These are phyloP conservation scores for Cyprinella venusta DNA, from an alignment of 2,797 vertebrate species.

Conservation along the genomic window DNA sequence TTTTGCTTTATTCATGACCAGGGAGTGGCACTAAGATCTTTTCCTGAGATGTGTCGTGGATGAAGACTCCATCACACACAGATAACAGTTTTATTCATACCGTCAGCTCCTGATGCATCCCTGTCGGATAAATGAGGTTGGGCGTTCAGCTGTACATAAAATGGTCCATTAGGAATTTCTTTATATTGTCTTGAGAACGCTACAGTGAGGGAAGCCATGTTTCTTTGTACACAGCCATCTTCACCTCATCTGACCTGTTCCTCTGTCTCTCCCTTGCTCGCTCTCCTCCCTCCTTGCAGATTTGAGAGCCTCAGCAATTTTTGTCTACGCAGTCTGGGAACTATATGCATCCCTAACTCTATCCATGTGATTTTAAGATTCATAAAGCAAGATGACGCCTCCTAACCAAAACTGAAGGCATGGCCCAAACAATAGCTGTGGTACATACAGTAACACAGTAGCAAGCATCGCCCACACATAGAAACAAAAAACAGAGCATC, in stretches of 20 bases:
- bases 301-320: constrained; percentile 67
- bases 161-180: constrained; percentile 1
- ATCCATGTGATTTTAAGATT: neutral
- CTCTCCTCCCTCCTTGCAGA: constrained; percentile 64
- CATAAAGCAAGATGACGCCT: constrained; percentile 14
- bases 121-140: neutral
- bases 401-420: neutral
- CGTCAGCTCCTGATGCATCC: neutral
- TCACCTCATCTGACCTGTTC: constrained; percentile 63
- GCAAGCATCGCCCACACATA: neutral
- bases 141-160: constrained; percentile 6
- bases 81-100: neutral
- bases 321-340: constrained; percentile 53
- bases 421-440: neutral
- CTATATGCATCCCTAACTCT: neutral
- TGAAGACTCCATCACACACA: neutral
- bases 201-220: neutral
- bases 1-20: neutral
- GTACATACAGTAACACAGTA: neutral
- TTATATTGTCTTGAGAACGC: constrained; percentile 19
- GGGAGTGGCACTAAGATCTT: neutral
- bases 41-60: neutral
- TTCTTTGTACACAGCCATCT: constrained; percentile 35
- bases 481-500: neutral
- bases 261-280: constrained; percentile 31